Base-by-base conservation (phyloP, 2,797 vertebrate genomes). In the Eidolon dupreanum region DNA sequence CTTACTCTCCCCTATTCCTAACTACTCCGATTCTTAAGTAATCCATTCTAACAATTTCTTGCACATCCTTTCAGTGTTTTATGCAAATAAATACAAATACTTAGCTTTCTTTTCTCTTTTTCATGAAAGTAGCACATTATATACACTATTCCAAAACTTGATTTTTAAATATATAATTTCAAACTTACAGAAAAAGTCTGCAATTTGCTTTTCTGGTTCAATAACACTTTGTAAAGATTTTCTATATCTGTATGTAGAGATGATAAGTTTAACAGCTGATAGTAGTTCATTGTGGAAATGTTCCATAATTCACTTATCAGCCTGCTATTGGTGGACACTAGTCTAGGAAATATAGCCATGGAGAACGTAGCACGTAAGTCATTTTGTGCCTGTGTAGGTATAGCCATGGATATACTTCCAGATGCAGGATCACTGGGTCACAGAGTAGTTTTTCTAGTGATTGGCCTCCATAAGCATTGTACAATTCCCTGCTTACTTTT, bases 211-310 rank as follows among this genome's bases (percentile, higher is more conserved):
- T 92, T 90, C 33, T 63, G 9, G 19, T 55, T 87, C 63, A 49
- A 31, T 61, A 74, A 75, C n/a, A 82, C 43, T 92, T 81, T 92
- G 65, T 61, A 53, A 86, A 86, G 74, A 61, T 81, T 79, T 85
- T 73, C 73, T 77, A 2, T 53, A 38, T 73, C 36, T 63, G 5
- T 71, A 49, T 26, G 10, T 16, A 55, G 51, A 36, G n/a, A 74
- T 61, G 31, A 9, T 55, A 12, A 3, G 53, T 82, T 74, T 86
- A 24, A 38, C 1, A 55, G 31, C 59, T 75, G 43, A 12, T 11
- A 31, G 31, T 46, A 24, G 38, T 70, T 53, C 68, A 8, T 31
- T 63, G 41, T 46, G 51, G 77, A 71, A 33, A 55, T 17, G 31
- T 3, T 7, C n/a, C n/a, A 0, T 31, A 26, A 26, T 57, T 83